A percentile compares a stretch with the other conserved stretches of the same genome.
Conservation (phyloP, 1,140 invertebrate genomes). For the Drosophila pseudoobscura region DNA sequence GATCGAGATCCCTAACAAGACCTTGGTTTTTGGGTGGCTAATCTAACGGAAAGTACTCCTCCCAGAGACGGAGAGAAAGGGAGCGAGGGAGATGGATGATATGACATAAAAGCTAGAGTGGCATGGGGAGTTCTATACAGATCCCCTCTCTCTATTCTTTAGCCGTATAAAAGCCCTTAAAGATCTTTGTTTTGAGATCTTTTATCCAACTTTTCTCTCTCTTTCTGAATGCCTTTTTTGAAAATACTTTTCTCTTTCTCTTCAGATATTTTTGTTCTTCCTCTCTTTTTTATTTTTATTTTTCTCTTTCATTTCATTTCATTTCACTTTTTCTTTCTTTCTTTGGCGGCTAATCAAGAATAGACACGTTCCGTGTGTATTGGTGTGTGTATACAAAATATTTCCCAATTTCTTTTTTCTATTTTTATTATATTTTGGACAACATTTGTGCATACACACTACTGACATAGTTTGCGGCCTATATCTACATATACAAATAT, state of each 20-base stretch:
- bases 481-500: slow-evolving; percentile 11
- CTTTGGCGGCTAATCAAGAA: slow-evolving; percentile 34
- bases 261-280: slow-evolving; percentile 12
- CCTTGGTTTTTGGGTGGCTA: background rate
- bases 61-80: too few relatives aligned
- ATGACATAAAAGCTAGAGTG: too few relatives aligned
- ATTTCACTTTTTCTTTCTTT: slow-evolving; percentile 38
- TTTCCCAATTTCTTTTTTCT: slow-evolving; percentile 36
- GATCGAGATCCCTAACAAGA: background rate
- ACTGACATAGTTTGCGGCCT: slow-evolving; percentile 64
- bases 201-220: background rate
- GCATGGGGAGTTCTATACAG: too few relatives aligned
- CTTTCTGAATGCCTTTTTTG: slow-evolving; percentile 16
- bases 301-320: background rate
- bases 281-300: background rate
- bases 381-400: slow-evolving; percentile 27
- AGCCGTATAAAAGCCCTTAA: too few relatives aligned
- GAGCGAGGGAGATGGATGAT: too few relatives aligned
- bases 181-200: too few relatives aligned
- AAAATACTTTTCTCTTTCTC: slow-evolving; percentile 5
- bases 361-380: slow-evolving; percentile 17
- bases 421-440: slow-evolving; percentile 30
- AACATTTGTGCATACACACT: slow-evolving; percentile 76
- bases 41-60: too few relatives aligned
- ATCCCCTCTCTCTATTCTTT: too few relatives aligned